Evolutionary conservation across 1,140 invertebrate genomes (phyloP).

Genomic region (Centruroides vittatus): DNA sequence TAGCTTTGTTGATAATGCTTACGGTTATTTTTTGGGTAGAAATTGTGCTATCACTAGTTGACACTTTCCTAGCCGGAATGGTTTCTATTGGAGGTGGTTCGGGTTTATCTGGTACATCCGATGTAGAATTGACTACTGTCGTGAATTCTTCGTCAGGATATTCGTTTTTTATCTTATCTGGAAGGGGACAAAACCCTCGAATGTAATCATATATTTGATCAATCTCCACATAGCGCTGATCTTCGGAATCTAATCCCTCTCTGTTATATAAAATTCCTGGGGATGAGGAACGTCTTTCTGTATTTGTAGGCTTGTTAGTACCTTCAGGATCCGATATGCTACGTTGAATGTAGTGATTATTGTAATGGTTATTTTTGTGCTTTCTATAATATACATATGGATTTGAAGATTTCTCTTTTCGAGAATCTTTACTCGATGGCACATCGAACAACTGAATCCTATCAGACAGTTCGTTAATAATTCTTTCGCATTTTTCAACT

Average conservation of each 20-base stretch:
- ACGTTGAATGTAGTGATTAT: conserved; percentile 5
- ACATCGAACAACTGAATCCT: conserved; percentile 43
- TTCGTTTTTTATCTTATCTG: conserved; percentile 25
- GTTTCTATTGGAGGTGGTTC: conserved; percentile 80
- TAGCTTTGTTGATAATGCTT: conserved; percentile 7
- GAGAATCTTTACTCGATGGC: conserved; percentile 11
- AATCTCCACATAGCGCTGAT: conserved; percentile 70
- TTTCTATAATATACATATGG: not conserved
- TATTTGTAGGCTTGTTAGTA: not conserved
- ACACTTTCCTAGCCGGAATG: conserved; percentile 39
- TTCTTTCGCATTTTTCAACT: conserved; percentile 56
- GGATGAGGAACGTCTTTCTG: conserved; percentile 3
- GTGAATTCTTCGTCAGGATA: conserved; percentile 8
- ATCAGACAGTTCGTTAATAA: conserved; percentile 68
- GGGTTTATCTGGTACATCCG: conserved; percentile 38
- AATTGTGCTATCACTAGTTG: not conserved
- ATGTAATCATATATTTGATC: conserved; percentile 95
- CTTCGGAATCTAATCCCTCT: conserved; percentile 34
- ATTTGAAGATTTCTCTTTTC: conserved; percentile 19
- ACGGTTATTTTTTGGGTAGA: conserved; percentile 11
- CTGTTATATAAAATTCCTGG: not conserved
- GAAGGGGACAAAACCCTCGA: conserved; percentile 71
- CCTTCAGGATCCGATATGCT: conserved; percentile 14
- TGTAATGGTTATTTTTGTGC: too few species aligned
- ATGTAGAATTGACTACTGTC: not conserved